Conservation (phyloP, 2,113 vertebrate species). For the Nibea albiflora region DNA sequence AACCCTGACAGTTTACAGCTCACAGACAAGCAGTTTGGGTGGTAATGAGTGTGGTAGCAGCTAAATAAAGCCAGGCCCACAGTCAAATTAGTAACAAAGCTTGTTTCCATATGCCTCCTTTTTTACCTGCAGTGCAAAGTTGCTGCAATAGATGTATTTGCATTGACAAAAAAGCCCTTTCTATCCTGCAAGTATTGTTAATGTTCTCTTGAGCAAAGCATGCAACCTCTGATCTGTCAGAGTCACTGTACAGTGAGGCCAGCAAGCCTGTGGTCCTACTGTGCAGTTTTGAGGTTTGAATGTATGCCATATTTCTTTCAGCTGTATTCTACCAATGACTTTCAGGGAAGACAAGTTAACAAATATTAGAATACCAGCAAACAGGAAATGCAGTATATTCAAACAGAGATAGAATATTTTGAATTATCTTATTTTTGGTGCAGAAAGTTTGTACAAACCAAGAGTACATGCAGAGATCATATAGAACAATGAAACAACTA, state of each 20-base stretch:
- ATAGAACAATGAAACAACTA: not conserved
- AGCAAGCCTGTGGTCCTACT: not conserved
- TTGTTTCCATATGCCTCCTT: not conserved
- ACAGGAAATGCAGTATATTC: not conserved
- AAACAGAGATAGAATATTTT: not conserved
- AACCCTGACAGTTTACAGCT: slow-evolving; percentile 25
- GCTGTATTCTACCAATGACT: not conserved
- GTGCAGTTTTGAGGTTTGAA: slow-evolving; percentile 3
- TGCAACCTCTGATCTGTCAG: not conserved
- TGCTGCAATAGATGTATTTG: not conserved
- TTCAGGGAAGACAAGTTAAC: not conserved
- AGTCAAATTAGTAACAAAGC: slow-evolving; percentile 27
- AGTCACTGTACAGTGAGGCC: not conserved
- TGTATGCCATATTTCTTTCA: not conserved
- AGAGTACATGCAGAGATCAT: not conserved
- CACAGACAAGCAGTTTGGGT: slow-evolving; percentile 27
- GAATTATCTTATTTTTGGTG: not conserved
- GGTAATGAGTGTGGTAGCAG: slow-evolving; percentile 35
- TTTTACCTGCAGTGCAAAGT: not conserved
- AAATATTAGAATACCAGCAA: not conserved
- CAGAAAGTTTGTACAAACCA: not conserved
- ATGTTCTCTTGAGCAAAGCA: not conserved
- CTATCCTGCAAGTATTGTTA: not conserved
- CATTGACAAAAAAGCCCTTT: not conserved
- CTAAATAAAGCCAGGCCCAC: slow-evolving; percentile 47